phyloP scores from a whole-genome alignment of 1,140 invertebrate genomes.

The Aphis craccivora region DNA sequence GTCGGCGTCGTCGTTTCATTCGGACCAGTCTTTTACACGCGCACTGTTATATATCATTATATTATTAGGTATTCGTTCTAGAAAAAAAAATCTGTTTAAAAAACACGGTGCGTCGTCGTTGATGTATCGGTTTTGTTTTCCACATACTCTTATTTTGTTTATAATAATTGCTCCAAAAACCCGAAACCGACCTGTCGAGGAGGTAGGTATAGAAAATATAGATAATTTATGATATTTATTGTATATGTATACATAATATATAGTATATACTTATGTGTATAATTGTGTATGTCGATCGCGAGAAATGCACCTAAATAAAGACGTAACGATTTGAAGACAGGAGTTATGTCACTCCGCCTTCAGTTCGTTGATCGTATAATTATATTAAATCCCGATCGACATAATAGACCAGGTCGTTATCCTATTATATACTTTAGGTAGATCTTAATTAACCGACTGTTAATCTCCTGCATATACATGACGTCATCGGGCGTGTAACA shows the following conservation, averaged over 20 bases:
- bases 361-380: not conserved
- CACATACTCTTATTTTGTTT: not conserved
- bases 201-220: not conserved
- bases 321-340: not conserved
- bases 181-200: not conserved
- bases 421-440: not conserved
- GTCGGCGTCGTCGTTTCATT: not conserved
- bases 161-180: not conserved
- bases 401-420: not conserved
- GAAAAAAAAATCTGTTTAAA: not conserved
- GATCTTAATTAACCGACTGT: not conserved
- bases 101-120: not conserved
- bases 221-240: not conserved
- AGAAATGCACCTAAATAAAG: conserved; percentile 1
- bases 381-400: not conserved
- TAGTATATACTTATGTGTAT: not conserved
- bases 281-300: not conserved
- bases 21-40: not conserved
- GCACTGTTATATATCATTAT: not conserved
- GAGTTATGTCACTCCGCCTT: not conserved
- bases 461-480: not conserved
- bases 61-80: not conserved
- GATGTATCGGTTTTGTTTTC: not conserved
- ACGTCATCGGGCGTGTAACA: not conserved
- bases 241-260: no score